These are phyloP conservation scores for Rhincodon typus DNA, from an alignment of 2,797 vertebrate genomes.

Conservation along the genomic window DNA sequence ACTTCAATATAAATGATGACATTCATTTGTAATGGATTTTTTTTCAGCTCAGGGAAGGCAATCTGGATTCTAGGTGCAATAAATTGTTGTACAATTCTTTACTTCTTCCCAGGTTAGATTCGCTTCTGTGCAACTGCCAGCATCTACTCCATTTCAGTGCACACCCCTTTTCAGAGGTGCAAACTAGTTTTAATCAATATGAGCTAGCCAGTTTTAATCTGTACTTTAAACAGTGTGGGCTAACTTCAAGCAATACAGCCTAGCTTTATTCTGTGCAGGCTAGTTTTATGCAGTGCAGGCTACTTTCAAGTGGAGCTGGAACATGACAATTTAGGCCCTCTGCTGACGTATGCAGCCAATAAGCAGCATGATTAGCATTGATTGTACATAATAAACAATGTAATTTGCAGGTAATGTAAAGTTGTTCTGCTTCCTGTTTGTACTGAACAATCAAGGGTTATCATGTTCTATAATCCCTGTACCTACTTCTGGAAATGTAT, in stretches of 20 bases:
- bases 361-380: background rate
- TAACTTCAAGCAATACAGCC: background rate
- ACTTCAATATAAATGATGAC: background rate
- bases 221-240: background rate
- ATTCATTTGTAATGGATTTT: background rate
- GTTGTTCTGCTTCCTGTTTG: background rate
- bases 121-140: too few species aligned
- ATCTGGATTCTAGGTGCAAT: background rate
- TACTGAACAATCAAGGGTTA: background rate
- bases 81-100: background rate
- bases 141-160: too few species aligned
- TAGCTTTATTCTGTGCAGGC: too few species aligned
- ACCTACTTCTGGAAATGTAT: background rate
- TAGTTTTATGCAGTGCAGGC: background rate
- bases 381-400: background rate
- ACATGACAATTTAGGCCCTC: background rate
- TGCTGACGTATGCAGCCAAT: background rate
- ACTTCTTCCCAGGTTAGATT: too few species aligned
- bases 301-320: background rate
- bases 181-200: background rate
- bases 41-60: background rate
- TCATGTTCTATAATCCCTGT: background rate
- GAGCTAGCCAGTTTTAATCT: background rate
- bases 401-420: background rate
- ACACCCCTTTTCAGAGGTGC: too few species aligned